Evolutionary conservation across 2,113 vertebrate genomes (phyloP), one percentile per base, ranked within the genome.

Genomic region (Puntigrus tetrazona): DNA sequence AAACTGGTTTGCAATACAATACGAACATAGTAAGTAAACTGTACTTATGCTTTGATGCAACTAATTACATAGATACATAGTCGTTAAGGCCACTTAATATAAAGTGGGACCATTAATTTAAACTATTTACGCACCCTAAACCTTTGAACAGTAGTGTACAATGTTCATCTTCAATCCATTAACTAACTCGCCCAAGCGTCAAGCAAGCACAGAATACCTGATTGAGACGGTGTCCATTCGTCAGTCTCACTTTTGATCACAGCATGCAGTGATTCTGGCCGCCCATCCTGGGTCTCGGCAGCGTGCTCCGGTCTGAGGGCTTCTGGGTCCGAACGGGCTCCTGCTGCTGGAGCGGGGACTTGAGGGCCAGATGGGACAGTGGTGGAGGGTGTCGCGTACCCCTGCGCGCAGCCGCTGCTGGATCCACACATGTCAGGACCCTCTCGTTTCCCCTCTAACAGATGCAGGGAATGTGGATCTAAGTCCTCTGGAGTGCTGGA

Each of bases 211-310:
- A 9, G 20, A 69, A 13, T 91, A 95, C 93, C 93, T 92, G 83
- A 1, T 16, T 86, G 78, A 67, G 89, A 86, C 75, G 80, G 91
- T 57, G 88, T 75, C 92, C 91, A 92, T 25, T 89, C 91, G 36
- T 92, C 90, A 67, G 80, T 85, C 85, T 92, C 88, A 87, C 87
- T 85, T 87, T 93, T 91, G 34, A 86, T 72, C 69, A 77, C 77
- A 27, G 84, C 74, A 43, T 86, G 84, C 7, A 82, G 93, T 45
- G 89, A 86, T 81, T 85, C 83, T 11, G 84, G 87, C 29, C 91
- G 88, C 50, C 93, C 93, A 52, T 94, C 93, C 82, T 94, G 94
- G 84, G 70, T 77, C 55, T 52, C 41, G 7, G 61, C 84, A 80
- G 38, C 7, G 72, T 57, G 41, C 86, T 86, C 36, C 50, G 50